phyloP scores from a whole-genome alignment of 2,113 vertebrate species.

The Nothoprocta pentlandii region DNA sequence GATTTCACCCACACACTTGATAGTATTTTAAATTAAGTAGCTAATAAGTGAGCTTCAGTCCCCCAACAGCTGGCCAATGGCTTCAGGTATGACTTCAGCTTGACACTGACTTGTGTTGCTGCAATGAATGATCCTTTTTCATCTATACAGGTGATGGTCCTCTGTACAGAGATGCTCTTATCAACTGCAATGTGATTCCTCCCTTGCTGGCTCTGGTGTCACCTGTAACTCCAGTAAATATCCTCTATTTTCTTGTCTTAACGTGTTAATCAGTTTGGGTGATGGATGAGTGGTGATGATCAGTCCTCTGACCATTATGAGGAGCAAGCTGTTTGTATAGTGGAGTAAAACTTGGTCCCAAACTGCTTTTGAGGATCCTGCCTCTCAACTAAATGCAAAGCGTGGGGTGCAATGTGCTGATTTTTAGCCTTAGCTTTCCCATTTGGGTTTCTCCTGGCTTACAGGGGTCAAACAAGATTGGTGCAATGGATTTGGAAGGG shows the following conservation, averaged over 20 bases:
- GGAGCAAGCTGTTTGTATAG: background rate
- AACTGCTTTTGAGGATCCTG: background rate
- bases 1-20: background rate
- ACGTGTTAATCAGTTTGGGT: background rate
- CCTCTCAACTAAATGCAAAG: background rate
- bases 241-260: background rate
- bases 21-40: background rate
- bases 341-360: background rate
- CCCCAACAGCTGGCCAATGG: background rate
- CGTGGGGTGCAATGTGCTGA: background rate
- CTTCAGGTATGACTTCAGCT: background rate
- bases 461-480: background rate
- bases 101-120: background rate
- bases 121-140: background rate
- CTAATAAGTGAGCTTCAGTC: background rate
- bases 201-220: constrained; percentile 83
- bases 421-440: background rate
- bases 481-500: background rate
- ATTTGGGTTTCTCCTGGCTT: background rate
- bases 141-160: constrained; percentile 86
- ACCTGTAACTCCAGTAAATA: constrained; percentile 85
- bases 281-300: background rate
- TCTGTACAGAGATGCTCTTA: constrained; percentile 86
- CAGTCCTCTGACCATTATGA: background rate
- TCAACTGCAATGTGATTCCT: constrained; percentile 82